These are phyloP conservation scores for Tridacna gigas DNA, from an alignment of 2,888 invertebrate species.

Conservation along the genomic window DNA sequence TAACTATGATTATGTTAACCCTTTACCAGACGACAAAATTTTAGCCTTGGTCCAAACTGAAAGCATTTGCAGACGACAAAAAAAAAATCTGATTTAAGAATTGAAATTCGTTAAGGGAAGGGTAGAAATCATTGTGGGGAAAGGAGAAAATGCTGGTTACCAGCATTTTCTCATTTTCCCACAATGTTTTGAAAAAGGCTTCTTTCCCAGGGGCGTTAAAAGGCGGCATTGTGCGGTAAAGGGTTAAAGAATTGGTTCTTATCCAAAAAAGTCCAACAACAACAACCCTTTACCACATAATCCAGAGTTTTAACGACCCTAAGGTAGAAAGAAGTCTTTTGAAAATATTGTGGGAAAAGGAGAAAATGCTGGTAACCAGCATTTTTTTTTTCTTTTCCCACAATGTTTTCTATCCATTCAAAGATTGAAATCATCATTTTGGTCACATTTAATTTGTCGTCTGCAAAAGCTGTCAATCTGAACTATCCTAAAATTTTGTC, in stretches of 20 bases:
- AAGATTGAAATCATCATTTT: no score
- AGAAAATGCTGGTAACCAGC: no score
- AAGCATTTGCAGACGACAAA: not conserved
- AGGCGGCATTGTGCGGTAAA: not conserved
- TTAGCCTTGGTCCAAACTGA: not conserved
- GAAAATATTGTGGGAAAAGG: no score
- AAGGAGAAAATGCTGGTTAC: not conserved
- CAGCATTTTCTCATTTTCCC: not conserved
- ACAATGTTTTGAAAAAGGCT: not conserved
- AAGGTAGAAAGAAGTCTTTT: no score
- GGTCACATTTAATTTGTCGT: no score
- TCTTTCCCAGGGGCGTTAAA: not conserved
- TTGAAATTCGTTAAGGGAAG: not conserved
- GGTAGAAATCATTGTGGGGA: not conserved
- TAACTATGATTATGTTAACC: not conserved
- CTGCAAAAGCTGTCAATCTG: no score
- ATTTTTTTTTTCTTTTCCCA: no score
- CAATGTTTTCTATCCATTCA: no score
- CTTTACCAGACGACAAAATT: not conserved
- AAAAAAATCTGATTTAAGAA: no score
- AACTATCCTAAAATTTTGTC: no score
- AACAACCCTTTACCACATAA: no score
- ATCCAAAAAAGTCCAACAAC: not conserved
- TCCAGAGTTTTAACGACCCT: no score
- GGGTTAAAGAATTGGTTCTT: not conserved